Percentiles rank a stretch among this genome's conserved stretches.
Evolutionary conservation across 53 echinoderm and acorn worm genomes (phyloP).

Genomic region (Echinarachnius parma): DNA sequence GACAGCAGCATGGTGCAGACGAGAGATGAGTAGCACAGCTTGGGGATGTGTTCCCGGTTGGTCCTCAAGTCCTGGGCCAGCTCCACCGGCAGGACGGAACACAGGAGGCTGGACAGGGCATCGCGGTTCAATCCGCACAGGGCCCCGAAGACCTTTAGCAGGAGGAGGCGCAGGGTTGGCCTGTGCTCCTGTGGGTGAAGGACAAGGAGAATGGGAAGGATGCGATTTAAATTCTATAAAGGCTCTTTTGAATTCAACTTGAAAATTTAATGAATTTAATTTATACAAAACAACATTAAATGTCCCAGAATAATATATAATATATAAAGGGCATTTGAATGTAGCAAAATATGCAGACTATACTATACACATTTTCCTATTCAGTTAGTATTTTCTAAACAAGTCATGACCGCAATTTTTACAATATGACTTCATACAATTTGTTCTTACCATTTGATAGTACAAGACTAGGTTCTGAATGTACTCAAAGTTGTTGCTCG

Average conservation of each 20-base stretch:
- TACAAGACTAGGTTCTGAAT: conserved; percentile 75
- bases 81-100: conserved; percentile 84
- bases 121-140: conserved; percentile 75
- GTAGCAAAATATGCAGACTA: no score
- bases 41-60: conserved; percentile 65
- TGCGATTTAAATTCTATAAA: no score
- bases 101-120: conserved; percentile 71
- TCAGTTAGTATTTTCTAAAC: no score
- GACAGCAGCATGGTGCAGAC: conserved; percentile 88
- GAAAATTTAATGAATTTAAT: no score
- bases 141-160: conserved; percentile 86
- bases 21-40: conserved; percentile 75
- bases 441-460: conserved; percentile 99
- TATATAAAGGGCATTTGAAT: neutral
- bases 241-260: no score
- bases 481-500: conserved; percentile 65
- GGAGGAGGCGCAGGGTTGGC: conserved; percentile 68
- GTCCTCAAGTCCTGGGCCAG: conserved; percentile 84
- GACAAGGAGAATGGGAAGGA: no score
- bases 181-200: conserved; percentile 71
- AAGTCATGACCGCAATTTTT: no score
- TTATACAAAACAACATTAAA: no score
- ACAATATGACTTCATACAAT: no score
- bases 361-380: no score
- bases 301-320: neutral